phyloP scores from a whole-genome alignment of 2,797 vertebrate genomes.

The Cichlasoma orientale region DNA sequence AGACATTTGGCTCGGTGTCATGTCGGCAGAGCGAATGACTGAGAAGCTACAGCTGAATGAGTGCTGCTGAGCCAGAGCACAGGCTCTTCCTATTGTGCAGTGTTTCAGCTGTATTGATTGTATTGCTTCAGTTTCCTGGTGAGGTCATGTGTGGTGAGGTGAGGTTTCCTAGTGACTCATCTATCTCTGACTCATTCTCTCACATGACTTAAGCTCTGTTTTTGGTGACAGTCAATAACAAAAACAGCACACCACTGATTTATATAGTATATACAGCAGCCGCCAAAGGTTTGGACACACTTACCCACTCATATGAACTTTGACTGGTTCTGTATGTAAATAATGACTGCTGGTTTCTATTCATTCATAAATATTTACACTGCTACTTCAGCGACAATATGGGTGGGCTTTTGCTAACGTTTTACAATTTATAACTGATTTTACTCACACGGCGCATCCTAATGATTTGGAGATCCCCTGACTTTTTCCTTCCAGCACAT shows the following conservation, averaged over 20 bases:
- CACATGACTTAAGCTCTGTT: conserved; percentile 21
- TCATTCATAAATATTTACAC: not conserved
- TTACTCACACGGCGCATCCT: not conserved
- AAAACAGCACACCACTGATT: not conserved
- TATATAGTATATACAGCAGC: not conserved
- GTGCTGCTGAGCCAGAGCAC: not conserved
- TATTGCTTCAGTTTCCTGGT: conserved; percentile 27
- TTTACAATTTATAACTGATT: not conserved
- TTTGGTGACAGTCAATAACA: conserved; percentile 14
- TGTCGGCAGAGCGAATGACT: too few species aligned
- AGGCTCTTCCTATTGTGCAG: conserved; percentile 3
- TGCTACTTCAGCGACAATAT: not conserved
- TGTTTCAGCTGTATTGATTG: not conserved
- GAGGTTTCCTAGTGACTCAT: conserved; percentile 52
- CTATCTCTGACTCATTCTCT: conserved; percentile 42
- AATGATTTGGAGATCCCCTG: not conserved
- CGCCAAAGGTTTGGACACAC: too few species aligned
- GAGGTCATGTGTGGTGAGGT: conserved; percentile 10
- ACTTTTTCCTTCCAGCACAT: not conserved
- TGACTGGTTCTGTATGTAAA: too few species aligned
- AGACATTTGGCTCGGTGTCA: too few species aligned
- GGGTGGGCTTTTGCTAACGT: not conserved
- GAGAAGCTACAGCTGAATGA: not conserved
- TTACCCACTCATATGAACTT: too few species aligned
- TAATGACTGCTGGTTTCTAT: not conserved